Evolutionary conservation across 2,888 invertebrate species (phyloP), one percentile per base, ranked within the genome.

Genomic region (Synanthedon tipuliformis): DNA sequence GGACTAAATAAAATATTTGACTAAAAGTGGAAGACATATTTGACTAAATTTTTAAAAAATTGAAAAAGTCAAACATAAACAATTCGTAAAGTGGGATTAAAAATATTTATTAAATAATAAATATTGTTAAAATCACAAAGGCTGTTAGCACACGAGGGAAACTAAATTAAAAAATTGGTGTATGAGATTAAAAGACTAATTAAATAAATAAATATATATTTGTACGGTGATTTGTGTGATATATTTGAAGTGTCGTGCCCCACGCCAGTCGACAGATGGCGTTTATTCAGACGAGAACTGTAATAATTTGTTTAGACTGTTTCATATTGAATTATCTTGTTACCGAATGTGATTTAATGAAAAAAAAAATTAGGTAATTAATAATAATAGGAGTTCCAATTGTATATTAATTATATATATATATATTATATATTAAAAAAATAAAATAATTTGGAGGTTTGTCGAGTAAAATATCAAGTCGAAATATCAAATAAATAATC

Each of bases 351-450:
- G 86, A 86, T 86, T 81, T 79, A 76, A 75, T 69, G 75, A 70
- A 68, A 68, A 68, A 69, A 68, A 71, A 73, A 81, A 79, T 82
- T 87, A 88, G 83, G 76, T 86, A 82, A 83, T 81, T 81, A 84
- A 82, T 82, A 78, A 78, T 81, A 80, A 82, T 88, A 88, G 88
- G 86, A 88, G 87, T 81, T 87, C 85, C 87, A 88, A 87, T 86
- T 86, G 83, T 83, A 80, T 85, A 85, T 80, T 34, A 34, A 34
- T 34, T 84, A 83, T 81, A 82, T 77, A 77, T 83, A 82, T 78
- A 75, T 78, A 78, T 76, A 16, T 16, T 16, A 16, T 16, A 18
- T 18, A 18, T 18, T 18, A 18, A 18, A 18, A 18, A 18, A 18
- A 18, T 23, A 23, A 23, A 4, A 23, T 72, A 27, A 27, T 34